phyloP scores from a whole-genome alignment of 35 echinoderm and acorn worm species.

The Heliocidaris erythrogramma region DNA sequence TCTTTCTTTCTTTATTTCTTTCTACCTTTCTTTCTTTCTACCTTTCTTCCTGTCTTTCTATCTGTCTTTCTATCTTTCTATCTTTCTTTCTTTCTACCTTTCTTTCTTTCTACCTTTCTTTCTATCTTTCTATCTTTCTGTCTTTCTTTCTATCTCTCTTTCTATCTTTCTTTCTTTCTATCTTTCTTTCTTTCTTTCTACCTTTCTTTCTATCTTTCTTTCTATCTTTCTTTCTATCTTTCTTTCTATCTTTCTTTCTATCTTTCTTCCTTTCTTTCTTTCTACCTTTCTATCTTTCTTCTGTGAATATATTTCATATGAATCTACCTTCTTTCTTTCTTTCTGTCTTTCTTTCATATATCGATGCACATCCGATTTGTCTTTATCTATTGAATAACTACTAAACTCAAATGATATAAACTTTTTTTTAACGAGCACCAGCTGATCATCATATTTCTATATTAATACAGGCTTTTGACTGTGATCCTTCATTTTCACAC shows the following conservation, averaged over 20 bases:
- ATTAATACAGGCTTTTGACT: too few relatives aligned
- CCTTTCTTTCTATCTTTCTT: neutral
- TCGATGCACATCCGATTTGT: too few relatives aligned
- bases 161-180: neutral
- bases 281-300: neutral
- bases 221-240: neutral
- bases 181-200: neutral
- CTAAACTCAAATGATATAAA: too few relatives aligned
- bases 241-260: neutral
- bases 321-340: too few relatives aligned
- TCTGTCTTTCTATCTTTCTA: too few relatives aligned
- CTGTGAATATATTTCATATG: too few relatives aligned
- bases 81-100: neutral
- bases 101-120: neutral
- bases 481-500: too few relatives aligned
- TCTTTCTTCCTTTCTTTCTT: neutral
- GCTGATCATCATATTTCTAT: too few relatives aligned
- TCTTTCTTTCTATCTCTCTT: neutral
- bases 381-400: too few relatives aligned
- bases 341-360: too few relatives aligned
- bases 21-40: neutral
- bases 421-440: too few relatives aligned
- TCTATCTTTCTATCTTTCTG: neutral
- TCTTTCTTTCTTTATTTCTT: neutral
- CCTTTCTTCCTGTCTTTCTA: too few relatives aligned